Evolutionary conservation across 2,888 invertebrate species (phyloP).

Genomic region (Acanthopleura granulata): DNA sequence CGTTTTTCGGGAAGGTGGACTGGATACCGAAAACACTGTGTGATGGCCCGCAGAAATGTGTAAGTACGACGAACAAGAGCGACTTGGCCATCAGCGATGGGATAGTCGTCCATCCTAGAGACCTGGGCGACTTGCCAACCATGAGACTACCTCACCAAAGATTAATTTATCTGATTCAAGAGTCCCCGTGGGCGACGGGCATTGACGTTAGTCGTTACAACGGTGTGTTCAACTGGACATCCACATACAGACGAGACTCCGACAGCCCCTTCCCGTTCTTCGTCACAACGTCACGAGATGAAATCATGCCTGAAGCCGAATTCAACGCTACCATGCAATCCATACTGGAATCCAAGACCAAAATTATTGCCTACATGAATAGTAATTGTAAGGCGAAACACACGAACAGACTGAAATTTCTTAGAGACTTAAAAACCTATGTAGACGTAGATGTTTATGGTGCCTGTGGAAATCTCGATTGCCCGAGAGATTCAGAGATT

Average conservation of each 20-base stretch:
- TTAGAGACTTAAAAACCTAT: background rate
- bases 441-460: slow-evolving; percentile 14
- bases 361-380: background rate
- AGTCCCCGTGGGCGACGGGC: background rate
- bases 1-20: background rate
- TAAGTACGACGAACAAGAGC: background rate
- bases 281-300: background rate
- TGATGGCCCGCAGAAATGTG: background rate
- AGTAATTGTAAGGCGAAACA: background rate
- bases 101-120: slow-evolving; percentile 5
- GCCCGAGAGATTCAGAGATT: background rate
- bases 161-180: background rate
- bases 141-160: background rate
- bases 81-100: background rate
- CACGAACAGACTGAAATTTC: background rate
- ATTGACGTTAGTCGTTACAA: background rate
- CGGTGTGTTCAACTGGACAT: slow-evolving; percentile 3
- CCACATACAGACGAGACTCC: background rate
- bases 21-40: background rate
- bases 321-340: background rate
- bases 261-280: background rate
- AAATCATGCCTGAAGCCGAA: background rate
- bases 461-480: background rate
- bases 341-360: background rate
- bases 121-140: background rate